These are phyloP conservation scores for Caiman crocodilus DNA, from an alignment of 2,797 vertebrate species.

Conservation along the genomic window DNA sequence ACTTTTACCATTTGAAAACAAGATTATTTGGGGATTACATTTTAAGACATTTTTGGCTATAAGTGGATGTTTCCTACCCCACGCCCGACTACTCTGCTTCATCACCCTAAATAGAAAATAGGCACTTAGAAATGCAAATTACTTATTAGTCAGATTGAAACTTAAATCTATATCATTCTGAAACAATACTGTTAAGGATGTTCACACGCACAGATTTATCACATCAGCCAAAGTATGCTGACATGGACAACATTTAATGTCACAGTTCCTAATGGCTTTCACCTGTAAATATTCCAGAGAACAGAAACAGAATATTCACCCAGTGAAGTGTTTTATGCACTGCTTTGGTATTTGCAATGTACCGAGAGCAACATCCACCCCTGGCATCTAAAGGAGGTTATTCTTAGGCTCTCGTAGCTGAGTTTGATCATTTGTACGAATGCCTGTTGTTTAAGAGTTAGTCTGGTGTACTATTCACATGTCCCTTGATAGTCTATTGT, in stretches of 20 bases:
- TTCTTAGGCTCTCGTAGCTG: slow-evolving; percentile 56
- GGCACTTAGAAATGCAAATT: slow-evolving; percentile 51
- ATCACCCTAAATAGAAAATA: slow-evolving; percentile 38
- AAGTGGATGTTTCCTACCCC: slow-evolving; percentile 26
- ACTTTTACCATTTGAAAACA: slow-evolving; percentile 73
- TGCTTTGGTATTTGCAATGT: neutral
- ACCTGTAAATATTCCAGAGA: slow-evolving; percentile 11
- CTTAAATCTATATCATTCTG: slow-evolving; percentile 11
- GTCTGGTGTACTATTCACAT: slow-evolving; percentile 12
- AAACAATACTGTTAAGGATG: neutral
- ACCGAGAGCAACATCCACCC: neutral
- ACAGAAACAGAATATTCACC: slow-evolving; percentile 22
- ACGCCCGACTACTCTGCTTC: neutral
- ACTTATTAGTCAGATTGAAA: slow-evolving; percentile 59
- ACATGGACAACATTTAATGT: neutral
- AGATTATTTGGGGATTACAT: slow-evolving; percentile 73
- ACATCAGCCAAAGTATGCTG: slow-evolving; percentile 7
- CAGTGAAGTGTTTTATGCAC: neutral
- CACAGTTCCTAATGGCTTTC: slow-evolving; percentile 24
- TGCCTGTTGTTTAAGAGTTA: slow-evolving; percentile 52
- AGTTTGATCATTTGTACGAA: slow-evolving; percentile 64
- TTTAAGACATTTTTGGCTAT: slow-evolving; percentile 60
- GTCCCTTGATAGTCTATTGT: slow-evolving; percentile 57
- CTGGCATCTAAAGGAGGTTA: slow-evolving; percentile 50
- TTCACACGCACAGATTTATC: neutral